These are phyloP conservation scores for Brachionus asplanchnoidis DNA, from an alignment of 1,140 invertebrate species.

Conservation along the genomic window DNA sequence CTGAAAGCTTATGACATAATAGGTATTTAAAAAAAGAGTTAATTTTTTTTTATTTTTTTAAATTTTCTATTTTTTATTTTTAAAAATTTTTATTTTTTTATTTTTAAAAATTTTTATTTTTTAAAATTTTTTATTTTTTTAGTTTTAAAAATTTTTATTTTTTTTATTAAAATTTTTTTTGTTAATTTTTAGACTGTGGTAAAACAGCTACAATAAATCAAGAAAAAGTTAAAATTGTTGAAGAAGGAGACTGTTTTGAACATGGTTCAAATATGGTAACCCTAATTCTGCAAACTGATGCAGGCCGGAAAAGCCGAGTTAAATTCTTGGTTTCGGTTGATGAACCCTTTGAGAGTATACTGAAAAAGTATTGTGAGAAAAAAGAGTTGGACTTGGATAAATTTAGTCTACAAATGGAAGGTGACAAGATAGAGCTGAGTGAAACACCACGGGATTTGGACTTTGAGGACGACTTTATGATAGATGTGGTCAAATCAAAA, in stretches of 20 bases:
- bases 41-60: too few species aligned
- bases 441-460: constrained; percentile 37
- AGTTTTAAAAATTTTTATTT: neutral
- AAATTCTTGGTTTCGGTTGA: constrained; percentile 34
- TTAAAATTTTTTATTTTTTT: too few species aligned
- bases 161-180: too few species aligned
- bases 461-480: neutral
- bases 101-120: too few species aligned
- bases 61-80: too few species aligned
- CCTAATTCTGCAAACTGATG: constrained; percentile 17
- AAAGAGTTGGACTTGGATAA: neutral
- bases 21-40: neutral
- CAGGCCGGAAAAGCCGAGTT: constrained; percentile 22
- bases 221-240: constrained; percentile 18
- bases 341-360: neutral
- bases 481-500: neutral
- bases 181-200: neutral
- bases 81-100: neutral
- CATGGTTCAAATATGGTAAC: constrained; percentile 5
- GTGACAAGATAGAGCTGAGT: neutral
- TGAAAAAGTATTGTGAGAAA: constrained; percentile 34
- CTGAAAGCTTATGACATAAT: constrained; percentile 13
- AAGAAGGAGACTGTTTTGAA: neutral
- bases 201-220: neutral
- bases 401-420: neutral